Evolutionary conservation across 2,113 vertebrate species (phyloP).

Genomic region (Piliocolobus tephrosceles): DNA sequence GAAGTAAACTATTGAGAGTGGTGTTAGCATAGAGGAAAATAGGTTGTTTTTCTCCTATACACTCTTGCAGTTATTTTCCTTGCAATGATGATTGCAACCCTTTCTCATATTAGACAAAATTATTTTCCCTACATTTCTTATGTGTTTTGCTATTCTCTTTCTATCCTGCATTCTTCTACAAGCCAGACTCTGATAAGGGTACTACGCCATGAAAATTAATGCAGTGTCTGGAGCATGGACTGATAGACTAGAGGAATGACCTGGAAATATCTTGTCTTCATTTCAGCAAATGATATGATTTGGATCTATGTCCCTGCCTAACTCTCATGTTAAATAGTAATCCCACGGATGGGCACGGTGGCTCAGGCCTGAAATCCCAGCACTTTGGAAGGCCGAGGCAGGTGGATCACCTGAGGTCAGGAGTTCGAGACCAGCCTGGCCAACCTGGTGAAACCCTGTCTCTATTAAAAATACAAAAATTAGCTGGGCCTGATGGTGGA

Average conservation of each 20-base stretch:
- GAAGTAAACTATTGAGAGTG: not conserved
- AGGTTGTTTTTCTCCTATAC: not conserved
- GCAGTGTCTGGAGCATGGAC: not conserved
- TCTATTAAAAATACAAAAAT: too few relatives aligned
- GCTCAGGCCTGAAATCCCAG: too few relatives aligned
- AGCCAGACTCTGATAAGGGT: not conserved
- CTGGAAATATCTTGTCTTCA: not conserved
- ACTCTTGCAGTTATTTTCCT: not conserved
- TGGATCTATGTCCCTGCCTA: too few relatives aligned
- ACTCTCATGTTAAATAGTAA: too few relatives aligned
- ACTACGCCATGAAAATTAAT: not conserved
- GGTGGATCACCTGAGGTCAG: too few relatives aligned
- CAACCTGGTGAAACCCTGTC: too few relatives aligned
- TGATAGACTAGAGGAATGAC: not conserved
- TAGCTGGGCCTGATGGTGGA: too few relatives aligned
- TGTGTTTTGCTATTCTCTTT: not conserved
- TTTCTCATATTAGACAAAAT: not conserved
- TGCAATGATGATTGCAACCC: not conserved
- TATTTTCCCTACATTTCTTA: not conserved
- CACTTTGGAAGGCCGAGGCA: too few relatives aligned
- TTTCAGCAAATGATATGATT: not conserved
- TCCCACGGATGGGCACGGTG: accelerated
- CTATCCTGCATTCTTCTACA: not conserved
- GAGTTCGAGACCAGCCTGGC: too few relatives aligned
- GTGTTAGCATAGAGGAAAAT: not conserved